Conservation (phyloP, 1,140 invertebrate species). For the Nasonia vitripennis region DNA sequence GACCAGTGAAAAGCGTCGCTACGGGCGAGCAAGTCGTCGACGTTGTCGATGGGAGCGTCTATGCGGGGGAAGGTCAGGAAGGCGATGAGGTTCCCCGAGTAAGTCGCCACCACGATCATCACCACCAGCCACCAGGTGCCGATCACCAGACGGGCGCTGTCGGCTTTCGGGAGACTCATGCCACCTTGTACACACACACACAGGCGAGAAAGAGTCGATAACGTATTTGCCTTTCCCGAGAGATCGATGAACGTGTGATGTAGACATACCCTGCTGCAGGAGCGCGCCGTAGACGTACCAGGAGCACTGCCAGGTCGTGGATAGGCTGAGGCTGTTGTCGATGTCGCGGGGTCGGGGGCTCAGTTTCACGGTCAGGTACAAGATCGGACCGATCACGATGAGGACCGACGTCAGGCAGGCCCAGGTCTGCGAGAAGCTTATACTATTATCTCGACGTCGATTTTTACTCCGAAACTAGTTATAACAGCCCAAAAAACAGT, state of each 20-base stretch:
- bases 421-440: conserved; percentile 83
- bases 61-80: conserved; percentile 94
- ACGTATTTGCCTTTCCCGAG: too few relatives aligned
- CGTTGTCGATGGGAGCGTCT: conserved; percentile 83
- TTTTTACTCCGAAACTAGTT: too few relatives aligned
- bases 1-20: conserved; percentile 83
- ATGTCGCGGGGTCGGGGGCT: conserved; percentile 77
- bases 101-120: conserved; percentile 92
- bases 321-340: conserved; percentile 57
- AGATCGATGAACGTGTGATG: background rate
- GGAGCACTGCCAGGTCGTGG: conserved; percentile 80
- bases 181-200: conserved; percentile 78
- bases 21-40: conserved; percentile 82
- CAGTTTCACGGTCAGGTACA: conserved; percentile 85
- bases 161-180: conserved; percentile 87
- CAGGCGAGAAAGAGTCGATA: too few relatives aligned
- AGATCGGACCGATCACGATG: conserved; percentile 84
- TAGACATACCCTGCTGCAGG: conserved; percentile 87
- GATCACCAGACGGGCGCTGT: conserved; percentile 91
- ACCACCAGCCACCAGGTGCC: conserved; percentile 96
- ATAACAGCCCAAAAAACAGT: background rate
- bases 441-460: too few relatives aligned
- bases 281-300: conserved; percentile 95
- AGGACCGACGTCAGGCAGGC: conserved; percentile 83
- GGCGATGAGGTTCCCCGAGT: conserved; percentile 94